Evolutionary conservation across 2,113 vertebrate species (phyloP), one percentile per base, ranked within the genome.

Genomic region (Salvelinus namaycush): DNA sequence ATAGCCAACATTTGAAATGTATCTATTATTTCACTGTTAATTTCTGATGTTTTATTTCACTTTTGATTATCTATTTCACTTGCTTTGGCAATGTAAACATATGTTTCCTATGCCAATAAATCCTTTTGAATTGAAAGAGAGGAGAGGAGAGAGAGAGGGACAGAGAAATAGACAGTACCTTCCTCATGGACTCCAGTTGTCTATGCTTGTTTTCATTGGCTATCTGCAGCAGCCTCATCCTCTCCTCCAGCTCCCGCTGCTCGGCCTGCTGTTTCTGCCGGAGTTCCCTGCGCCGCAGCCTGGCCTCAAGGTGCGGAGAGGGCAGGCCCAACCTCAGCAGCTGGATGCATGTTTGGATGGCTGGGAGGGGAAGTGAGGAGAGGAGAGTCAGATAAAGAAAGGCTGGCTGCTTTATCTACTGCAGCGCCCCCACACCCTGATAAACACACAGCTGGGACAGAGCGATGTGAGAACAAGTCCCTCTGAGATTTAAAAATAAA

Each of bases 181-280:
- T 96, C 77, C 93, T 87, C 94, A 99, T 94, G 0, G 83, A 87
- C 90, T 98, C 97, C 90, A 99, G 94, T 16, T 98, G 92, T 76
- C 88, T 93, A 89, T 98, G 97, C 73, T 97, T 98, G 89, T 91
- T 94, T 82, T 98, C 97, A 0, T 96, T 98, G 81, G 96, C 95
- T 0, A 73, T 80, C 84, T 97, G 97, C 54, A 99, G 95, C 11
- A 94, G 94, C 81, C 88, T 96, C 97, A 99, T 98, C 87, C 93
- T 94, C 75, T 93, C 85, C 66, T 94, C 92, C 87, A 99, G 83
- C 84, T 97, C 92, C 34, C 95, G 94, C 48, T 98, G 96, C 74
- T 97, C 95, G 0, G 89, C 93, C 73, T 94, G 88, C 77, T 95
- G 91, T 87, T 92, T 97, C 93, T 95, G 94, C 14, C 97, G 90